These are phyloP conservation scores for Clinocottus analis DNA, from an alignment of 2,113 vertebrate species.

Conservation along the genomic window DNA sequence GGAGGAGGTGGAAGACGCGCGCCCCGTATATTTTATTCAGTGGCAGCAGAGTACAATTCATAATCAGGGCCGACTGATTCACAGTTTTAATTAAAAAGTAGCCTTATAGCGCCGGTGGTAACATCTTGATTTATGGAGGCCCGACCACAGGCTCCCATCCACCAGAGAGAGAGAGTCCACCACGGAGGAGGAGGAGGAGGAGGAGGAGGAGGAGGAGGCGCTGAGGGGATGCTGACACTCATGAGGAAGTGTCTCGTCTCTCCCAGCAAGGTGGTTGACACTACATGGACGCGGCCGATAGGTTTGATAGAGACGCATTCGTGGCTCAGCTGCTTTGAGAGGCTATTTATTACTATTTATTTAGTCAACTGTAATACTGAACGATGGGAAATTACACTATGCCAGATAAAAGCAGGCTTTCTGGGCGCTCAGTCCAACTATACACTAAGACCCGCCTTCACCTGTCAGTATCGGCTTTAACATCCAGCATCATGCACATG, in stretches of 20 bases:
- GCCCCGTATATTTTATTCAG: slow-evolving; percentile 79
- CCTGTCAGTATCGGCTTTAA: not conserved
- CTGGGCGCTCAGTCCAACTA: not conserved
- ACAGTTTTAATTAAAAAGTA: slow-evolving; percentile 84
- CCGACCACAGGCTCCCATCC: slow-evolving; percentile 58
- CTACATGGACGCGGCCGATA: not conserved
- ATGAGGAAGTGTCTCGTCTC: slow-evolving; percentile 46
- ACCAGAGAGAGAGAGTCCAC: slow-evolving; percentile 61
- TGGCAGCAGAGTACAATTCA: slow-evolving; percentile 77
- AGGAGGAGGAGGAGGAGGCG: slow-evolving; percentile 8
- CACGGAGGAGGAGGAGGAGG: slow-evolving; percentile 21
- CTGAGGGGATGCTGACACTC: slow-evolving; percentile 19
- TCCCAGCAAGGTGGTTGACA: slow-evolving; percentile 52
- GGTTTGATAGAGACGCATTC: not conserved
- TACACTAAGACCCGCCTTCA: not conserved
- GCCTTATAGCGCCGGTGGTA: slow-evolving; percentile 71
- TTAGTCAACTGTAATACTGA: not conserved
- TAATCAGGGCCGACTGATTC: slow-evolving; percentile 81
- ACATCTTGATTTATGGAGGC: slow-evolving; percentile 79
- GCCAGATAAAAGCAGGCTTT: not conserved
- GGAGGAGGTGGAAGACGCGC: slow-evolving; percentile 46
- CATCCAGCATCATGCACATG: not conserved
- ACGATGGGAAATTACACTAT: not conserved
- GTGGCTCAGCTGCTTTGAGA: not conserved
- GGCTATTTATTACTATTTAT: not conserved